Evolutionary conservation across 2,888 invertebrate species (phyloP).

Genomic region (Tinea semifulvella): DNA sequence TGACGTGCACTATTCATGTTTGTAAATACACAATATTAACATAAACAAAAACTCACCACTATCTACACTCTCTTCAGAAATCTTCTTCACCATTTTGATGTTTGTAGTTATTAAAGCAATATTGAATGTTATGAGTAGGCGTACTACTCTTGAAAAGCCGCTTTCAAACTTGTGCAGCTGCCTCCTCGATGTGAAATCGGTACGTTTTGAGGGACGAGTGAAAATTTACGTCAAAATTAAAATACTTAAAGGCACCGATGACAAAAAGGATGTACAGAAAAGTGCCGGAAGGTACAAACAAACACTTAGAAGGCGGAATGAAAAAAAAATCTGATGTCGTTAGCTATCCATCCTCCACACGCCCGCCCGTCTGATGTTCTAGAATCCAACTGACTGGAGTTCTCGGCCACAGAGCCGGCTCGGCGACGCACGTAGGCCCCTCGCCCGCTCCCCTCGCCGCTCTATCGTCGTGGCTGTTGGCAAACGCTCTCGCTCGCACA

Average conservation of each 20-base stretch:
- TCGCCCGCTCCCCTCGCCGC: conserved; percentile 24
- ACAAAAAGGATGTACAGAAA: conserved; percentile 59
- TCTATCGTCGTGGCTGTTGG: conserved; percentile 22
- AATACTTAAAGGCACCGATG: conserved; percentile 46
- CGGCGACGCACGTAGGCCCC: conserved; percentile 21
- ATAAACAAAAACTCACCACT: conserved; percentile 48
- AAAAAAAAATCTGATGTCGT: conserved; percentile 68
- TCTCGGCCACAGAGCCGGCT: conserved; percentile 34
- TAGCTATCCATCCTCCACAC: conserved; percentile 65
- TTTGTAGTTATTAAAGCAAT: conserved; percentile 49
- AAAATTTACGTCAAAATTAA: conserved; percentile 42
- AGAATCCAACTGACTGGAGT: conserved; percentile 55
- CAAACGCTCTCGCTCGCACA: conserved; percentile 51
- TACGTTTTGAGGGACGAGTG: conserved; percentile 46
- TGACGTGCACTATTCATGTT: background rate
- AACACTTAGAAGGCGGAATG: conserved; percentile 67
- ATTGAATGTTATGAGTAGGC: conserved; percentile 52
- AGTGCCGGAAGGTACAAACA: conserved; percentile 59
- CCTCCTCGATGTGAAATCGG: conserved; percentile 65
- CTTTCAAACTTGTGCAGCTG: conserved; percentile 63
- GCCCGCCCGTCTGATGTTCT: conserved; percentile 66
- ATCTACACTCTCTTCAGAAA: conserved; percentile 65
- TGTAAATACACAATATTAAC: conserved; percentile 11
- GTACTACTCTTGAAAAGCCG: conserved; percentile 63
- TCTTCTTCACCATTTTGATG: conserved; percentile 64